phyloP scores from a whole-genome alignment of 2,797 vertebrate species.

The Glossophaga mutica region DNA sequence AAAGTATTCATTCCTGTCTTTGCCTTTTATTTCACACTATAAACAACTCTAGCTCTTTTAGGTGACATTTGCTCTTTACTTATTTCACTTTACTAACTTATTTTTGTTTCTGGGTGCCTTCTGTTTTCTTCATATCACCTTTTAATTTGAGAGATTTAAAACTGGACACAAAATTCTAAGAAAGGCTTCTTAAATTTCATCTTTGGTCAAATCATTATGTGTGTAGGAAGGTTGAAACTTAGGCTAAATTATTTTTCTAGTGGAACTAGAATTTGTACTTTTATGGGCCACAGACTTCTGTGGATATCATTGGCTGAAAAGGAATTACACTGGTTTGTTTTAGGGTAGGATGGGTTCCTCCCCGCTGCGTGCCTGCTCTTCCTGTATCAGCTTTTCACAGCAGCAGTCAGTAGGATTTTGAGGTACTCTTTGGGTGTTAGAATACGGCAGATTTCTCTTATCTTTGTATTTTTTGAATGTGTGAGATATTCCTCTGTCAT shows the following conservation, averaged over 20 bases:
- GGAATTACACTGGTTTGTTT: background rate
- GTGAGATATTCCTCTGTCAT: background rate
- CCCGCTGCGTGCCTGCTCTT: fast-evolving
- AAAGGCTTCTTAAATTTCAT: background rate
- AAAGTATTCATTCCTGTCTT: background rate
- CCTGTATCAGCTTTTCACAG: background rate
- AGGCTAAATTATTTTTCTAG: background rate
- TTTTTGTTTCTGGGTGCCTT: background rate
- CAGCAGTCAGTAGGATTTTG: background rate
- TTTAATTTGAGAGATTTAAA: slow-evolving; percentile 33
- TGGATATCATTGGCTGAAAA: background rate
- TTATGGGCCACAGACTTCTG: background rate
- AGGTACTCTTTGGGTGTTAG: background rate
- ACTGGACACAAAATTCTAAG: slow-evolving; percentile 21
- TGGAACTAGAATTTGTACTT: background rate
- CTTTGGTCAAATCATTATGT: background rate
- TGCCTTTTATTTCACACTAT: background rate
- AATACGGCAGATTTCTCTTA: background rate
- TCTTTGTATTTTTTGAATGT: background rate
- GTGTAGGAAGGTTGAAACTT: background rate
- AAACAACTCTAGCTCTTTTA: background rate
- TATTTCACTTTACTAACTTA: background rate
- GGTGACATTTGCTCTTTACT: slow-evolving; percentile 20
- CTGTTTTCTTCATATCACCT: background rate
- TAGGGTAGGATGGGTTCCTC: background rate